A percentile compares a stretch with the other conserved stretches of the same genome.
Evolutionary conservation across 2,888 invertebrate species (phyloP).

Genomic region (Unio pictorum): DNA sequence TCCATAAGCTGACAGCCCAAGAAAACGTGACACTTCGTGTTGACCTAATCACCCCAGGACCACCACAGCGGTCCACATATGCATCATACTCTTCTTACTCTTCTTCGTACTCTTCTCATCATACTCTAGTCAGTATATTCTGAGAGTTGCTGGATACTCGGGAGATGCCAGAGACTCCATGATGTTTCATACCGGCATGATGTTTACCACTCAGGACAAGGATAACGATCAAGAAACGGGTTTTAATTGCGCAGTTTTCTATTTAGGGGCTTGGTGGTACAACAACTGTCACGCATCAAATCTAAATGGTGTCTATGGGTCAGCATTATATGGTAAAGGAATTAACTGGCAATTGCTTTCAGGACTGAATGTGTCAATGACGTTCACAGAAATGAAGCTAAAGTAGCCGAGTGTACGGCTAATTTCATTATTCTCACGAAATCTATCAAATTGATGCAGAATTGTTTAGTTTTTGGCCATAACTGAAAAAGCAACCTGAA

Average conservation of each 20-base stretch:
- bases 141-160: neutral
- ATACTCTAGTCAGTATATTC: neutral
- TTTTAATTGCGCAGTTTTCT: conserved; percentile 12
- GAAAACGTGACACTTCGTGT: no score
- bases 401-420: neutral
- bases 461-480: no score
- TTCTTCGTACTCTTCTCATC: no score
- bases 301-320: neutral
- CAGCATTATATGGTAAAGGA: conserved; percentile 6
- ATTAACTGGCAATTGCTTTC: conserved; percentile 12
- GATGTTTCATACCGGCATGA: neutral
- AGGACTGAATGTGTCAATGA: conserved; percentile 3
- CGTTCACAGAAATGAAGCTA: conserved; percentile 7
- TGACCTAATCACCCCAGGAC: no score
- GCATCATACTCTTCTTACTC: no score
- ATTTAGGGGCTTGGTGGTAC: conserved; percentile 25
- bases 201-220: conserved; percentile 16
- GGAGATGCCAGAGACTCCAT: conserved; percentile 15
- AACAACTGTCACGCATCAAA: conserved; percentile 4
- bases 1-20: no score
- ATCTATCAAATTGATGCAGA: no score
- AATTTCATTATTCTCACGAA: no score
- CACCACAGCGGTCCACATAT: no score
- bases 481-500: no score
- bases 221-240: conserved; percentile 6